Base-by-base conservation (phyloP, 1,140 invertebrate species). In the Hylyphantes graminicola region DNA sequence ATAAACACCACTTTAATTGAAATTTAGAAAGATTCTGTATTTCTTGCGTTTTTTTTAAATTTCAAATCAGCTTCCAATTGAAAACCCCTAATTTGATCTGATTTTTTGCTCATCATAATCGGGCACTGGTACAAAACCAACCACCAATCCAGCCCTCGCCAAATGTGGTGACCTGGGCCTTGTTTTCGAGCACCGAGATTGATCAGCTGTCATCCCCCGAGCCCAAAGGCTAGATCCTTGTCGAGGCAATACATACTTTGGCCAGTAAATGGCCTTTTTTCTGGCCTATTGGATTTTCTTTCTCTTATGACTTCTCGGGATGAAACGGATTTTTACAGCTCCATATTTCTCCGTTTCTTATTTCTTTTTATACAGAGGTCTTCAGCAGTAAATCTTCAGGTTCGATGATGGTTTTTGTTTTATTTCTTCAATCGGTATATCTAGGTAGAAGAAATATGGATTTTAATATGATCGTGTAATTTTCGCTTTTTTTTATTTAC, bases 181-280 rank as follows among this genome's bases (percentile, higher is more conserved):
- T 72, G 75, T 85, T 85, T 85, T 85, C 35, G 35, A 57, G 65
- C 73, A 17, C 70, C 53, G 82, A 85, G 82, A 85, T 85, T 67
- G 82, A 85, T 85, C 82, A 77, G 82, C 82, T 85, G 82, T 85
- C 82, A 85, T 85, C 73, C 77, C 35, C 73, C 63, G 70, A 76
- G 73, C 73, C 35, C 82, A 85, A 76, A 76, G 73, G 73, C 82
- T 85, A 76, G 82, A 76, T 77, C n/a, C 80, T 74, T 83, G 80
- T 83, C 80, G 57, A 65, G 5, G 80, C 80, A 83, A 83, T 83
- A 83, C 80, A 83, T 74, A 83, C 70, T 83, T 83, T 67, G 59
- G 17, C 35, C 35, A 75, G 80, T 83, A 83, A 83, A 83, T 83
- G 70, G 80, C 80, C 70, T 83, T 70, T 83, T 61, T 74, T 74